phyloP scores from a whole-genome alignment of 1,140 invertebrate species.

The Littorina saxatilis region DNA sequence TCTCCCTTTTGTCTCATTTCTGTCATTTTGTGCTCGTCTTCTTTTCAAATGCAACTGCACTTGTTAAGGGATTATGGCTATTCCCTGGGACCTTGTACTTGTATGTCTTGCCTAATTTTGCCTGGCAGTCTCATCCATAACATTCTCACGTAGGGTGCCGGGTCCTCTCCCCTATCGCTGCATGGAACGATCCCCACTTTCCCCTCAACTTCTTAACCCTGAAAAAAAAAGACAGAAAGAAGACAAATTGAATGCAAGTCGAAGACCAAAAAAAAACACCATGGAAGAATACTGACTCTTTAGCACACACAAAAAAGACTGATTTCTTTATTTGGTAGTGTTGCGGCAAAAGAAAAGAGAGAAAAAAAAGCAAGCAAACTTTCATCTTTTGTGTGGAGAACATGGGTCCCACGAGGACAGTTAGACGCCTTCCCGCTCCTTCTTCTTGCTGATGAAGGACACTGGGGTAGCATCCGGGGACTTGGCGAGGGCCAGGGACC shows the following conservation, averaged over 20 bases:
- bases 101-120: constrained; percentile 35
- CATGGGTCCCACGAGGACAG: constrained; percentile 23
- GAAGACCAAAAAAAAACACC: too few relatives aligned
- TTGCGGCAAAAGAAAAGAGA: neutral
- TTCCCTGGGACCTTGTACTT: constrained; percentile 21
- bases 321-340: neutral
- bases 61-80: neutral
- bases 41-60: constrained; percentile 27
- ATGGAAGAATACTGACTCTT: too few relatives aligned
- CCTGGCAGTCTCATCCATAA: constrained; percentile 40
- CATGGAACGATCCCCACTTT: too few relatives aligned
- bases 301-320: neutral
- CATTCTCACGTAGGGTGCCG: neutral
- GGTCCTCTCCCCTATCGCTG: neutral
- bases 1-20: too few relatives aligned
- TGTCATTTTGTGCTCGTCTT: neutral
- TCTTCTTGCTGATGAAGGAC: constrained; percentile 33
- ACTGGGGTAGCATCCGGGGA: constrained; percentile 13
- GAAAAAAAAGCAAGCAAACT: constrained; percentile 18
- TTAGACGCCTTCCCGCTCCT: constrained; percentile 23
- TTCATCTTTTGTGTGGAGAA: constrained; percentile 29
- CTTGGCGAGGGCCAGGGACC: neutral
- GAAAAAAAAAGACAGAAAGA: too few relatives aligned
- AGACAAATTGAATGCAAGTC: too few relatives aligned
- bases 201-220: neutral